Base-by-base conservation (phyloP, 1,140 invertebrate species). In the Platyscapa corneri region DNA sequence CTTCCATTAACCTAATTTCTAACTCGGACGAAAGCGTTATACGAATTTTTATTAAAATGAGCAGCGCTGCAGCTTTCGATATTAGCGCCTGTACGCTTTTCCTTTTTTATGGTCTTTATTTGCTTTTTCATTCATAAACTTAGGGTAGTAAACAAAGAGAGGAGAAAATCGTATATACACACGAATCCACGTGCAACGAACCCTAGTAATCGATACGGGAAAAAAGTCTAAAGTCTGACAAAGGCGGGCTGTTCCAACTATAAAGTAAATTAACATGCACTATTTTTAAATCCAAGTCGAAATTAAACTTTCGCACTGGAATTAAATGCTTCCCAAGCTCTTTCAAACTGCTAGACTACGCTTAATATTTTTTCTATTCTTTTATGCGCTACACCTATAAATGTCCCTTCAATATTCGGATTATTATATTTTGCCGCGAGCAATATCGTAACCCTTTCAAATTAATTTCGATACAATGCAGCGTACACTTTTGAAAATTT, bases 1-100 rank as follows among this genome's bases (percentile, higher is more conserved):
- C 85, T 74, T 72, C 81, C 75, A 83, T 86, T 79, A 86, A 80
- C 81, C 85, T 77, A 83, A 86, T 86, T 86, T 80, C 46, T 49
- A 74, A 30, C 18, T 32, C 30, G 2, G 39, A 42, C 34, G 32
- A n/a, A 42, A 1, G 37, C 60, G 2, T 42, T 42, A 42, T 10
- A 39, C 6, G 12, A 53, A 32, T 18, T 65, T 65, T 67, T 74
- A 27, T 42, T 80, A 30, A 12, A 37, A 46, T 53, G 10, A 37
- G 67, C n/a, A 39, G 30, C 23, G 83, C 23, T 23, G 37, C 34
- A 20, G 27, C 72, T 23, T 72, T 56, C 23, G 30, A 49, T 23
- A 81, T 81, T 81, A 70, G 16, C 42, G n/a, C 14, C 23, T 60
- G 32, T 42, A n/a, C 42, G 23, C 3, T 72, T 27, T 30, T 42